A percentile compares a stretch with the other conserved stretches of the same genome.
Conservation (phyloP, 2,888 invertebrate species). For the Parnassius mnemosyne region DNA sequence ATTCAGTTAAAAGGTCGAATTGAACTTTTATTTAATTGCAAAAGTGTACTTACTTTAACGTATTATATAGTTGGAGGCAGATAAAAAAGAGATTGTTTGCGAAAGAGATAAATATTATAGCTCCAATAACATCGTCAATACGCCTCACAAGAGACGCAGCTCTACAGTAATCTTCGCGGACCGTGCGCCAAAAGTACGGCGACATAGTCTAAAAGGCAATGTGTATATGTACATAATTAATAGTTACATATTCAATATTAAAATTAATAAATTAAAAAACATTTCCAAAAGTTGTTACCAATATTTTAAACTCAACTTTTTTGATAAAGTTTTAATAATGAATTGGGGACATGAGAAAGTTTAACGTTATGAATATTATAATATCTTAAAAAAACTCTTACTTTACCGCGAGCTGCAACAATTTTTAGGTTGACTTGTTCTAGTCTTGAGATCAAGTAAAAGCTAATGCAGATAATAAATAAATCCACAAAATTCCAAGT, state of each 20-base stretch:
- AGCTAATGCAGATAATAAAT: slow-evolving; percentile 84
- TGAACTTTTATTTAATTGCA: not conserved
- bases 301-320: no score
- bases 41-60: slow-evolving; percentile 77
- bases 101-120: slow-evolving; percentile 83
- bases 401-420: slow-evolving; percentile 49
- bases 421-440: slow-evolving; percentile 78
- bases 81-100: slow-evolving; percentile 86
- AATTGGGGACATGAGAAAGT: no score
- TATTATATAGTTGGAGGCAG: slow-evolving; percentile 84
- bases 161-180: slow-evolving; percentile 82
- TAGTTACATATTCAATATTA: no score
- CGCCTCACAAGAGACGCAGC: slow-evolving; percentile 77
- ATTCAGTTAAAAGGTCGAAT: not conserved
- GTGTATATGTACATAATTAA: no score
- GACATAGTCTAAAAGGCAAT: slow-evolving; percentile 41
- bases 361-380: no score
- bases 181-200: slow-evolving; percentile 49
- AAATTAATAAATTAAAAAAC: no score
- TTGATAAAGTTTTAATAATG: no score
- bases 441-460: slow-evolving; percentile 82
- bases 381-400: slow-evolving; percentile 33
- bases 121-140: slow-evolving; percentile 82
- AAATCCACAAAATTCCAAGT: slow-evolving; percentile 86
- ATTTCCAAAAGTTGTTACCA: no score